Conservation (phyloP, 2,113 vertebrate genomes). For the Macrotis lagotis region DNA sequence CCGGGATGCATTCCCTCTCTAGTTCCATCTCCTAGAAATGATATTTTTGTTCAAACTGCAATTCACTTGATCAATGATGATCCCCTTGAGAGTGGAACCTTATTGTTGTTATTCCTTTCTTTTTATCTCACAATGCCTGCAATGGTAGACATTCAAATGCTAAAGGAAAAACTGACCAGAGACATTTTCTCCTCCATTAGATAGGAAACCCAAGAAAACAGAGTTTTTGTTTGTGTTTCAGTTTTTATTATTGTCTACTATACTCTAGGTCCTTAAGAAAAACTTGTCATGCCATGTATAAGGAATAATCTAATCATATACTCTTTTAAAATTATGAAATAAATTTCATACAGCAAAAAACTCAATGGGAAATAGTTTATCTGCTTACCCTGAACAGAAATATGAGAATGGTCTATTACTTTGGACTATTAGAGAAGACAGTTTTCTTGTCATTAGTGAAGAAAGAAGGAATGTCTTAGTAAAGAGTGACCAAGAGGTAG, state of each 20-base stretch:
- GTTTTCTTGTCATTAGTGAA: background rate
- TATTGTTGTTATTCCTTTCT: background rate
- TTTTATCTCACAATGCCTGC: background rate
- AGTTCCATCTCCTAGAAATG: background rate
- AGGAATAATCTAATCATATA: background rate
- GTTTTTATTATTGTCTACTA: background rate
- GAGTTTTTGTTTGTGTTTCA: conserved; percentile 14
- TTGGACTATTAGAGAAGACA: background rate
- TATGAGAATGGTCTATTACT: conserved; percentile 10
- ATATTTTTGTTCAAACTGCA: background rate
- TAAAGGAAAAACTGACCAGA: background rate
- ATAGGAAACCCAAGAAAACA: conserved; percentile 5
- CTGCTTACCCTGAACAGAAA: background rate
- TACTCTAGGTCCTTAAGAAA: background rate
- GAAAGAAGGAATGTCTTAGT: background rate
- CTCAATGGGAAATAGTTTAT: background rate
- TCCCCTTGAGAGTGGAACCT: background rate
- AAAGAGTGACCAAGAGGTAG: background rate
- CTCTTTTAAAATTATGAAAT: background rate
- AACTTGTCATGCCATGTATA: background rate
- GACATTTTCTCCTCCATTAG: conserved; percentile 1
- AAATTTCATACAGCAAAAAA: background rate
- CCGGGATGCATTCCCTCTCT: background rate
- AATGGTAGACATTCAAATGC: background rate
- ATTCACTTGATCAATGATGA: background rate